Evolutionary conservation across 2,888 invertebrate species (phyloP).

Genomic region (Ephialtes manifestator): DNA sequence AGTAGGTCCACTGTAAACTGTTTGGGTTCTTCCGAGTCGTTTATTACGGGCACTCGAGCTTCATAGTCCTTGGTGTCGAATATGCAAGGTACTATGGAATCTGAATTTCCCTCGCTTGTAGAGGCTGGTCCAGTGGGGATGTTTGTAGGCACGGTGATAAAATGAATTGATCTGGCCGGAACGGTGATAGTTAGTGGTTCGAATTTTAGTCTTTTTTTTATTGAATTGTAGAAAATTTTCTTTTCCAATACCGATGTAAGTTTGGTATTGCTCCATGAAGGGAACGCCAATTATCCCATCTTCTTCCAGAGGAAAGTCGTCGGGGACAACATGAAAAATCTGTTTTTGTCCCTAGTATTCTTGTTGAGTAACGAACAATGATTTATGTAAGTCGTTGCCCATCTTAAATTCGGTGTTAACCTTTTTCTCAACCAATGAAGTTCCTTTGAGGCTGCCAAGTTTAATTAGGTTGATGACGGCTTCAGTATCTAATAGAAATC

Average conservation of each 20-base stretch:
- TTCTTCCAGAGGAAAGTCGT: too few species aligned
- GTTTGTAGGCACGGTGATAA: neutral
- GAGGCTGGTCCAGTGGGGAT: constrained; percentile 6
- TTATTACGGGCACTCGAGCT: constrained; percentile 36
- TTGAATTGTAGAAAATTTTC: neutral
- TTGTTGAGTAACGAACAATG: too few species aligned
- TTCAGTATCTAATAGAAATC: neutral
- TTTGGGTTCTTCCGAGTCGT: constrained; percentile 36
- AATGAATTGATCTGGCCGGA: constrained; percentile 19
- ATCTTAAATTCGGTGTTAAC: too few species aligned
- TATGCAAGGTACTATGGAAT: constrained; percentile 6
- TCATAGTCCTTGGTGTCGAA: constrained; percentile 28
- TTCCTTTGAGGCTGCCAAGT: neutral
- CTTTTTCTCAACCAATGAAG: neutral
- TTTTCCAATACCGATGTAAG: neutral
- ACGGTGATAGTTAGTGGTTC: neutral
- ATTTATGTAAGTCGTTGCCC: too few species aligned
- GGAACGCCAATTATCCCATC: too few species aligned
- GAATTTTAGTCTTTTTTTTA: neutral
- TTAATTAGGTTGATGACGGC: neutral
- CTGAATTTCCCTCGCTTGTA: constrained; percentile 23
- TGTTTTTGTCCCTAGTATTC: too few species aligned
- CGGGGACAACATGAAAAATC: too few species aligned
- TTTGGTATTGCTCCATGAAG: too few species aligned
- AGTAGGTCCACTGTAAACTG: neutral